Percentiles rank a stretch among this genome's conserved stretches.
Evolutionary conservation across 23 tunicate species (phyloP).

Genomic region (Halocynthia aurantium): DNA sequence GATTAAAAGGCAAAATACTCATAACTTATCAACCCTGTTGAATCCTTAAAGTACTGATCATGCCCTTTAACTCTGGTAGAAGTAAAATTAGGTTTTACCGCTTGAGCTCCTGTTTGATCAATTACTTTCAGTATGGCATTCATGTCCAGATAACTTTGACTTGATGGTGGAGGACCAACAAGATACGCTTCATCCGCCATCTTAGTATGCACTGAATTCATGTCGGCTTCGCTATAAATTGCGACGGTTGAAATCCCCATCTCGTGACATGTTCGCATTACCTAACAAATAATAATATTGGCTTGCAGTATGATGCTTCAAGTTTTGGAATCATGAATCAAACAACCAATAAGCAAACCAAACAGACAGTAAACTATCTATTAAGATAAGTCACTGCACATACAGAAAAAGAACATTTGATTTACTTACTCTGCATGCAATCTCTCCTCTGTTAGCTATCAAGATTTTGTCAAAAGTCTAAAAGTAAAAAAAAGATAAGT

Average conservation of each 20-base stretch:
- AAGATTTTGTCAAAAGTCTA: constrained; percentile 96
- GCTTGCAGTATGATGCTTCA: background rate
- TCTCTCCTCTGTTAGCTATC: constrained; percentile 95
- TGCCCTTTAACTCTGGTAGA: background rate
- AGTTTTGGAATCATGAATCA: too few relatives aligned
- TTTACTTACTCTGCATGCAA: constrained; percentile 84
- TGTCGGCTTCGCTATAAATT: constrained; percentile 91
- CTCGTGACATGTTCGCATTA: constrained; percentile 75
- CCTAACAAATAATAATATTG: constrained; percentile 24
- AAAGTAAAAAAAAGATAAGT: background rate
- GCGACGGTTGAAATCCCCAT: constrained; percentile 93
- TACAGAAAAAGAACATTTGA: background rate
- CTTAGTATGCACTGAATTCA: constrained; percentile 59
- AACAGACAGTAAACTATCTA: too few relatives aligned
- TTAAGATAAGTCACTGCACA: background rate
- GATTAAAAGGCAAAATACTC: background rate
- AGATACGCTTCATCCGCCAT: constrained; percentile 95
- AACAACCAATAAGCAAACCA: too few relatives aligned
- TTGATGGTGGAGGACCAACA: constrained; percentile 89
- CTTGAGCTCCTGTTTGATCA: constrained; percentile 91
- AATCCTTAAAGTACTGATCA: background rate
- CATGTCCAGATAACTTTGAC: constrained; percentile 72
- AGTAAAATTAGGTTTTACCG: constrained; percentile 44
- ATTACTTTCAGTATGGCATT: constrained; percentile 78
- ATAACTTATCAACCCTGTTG: background rate